Conservation (phyloP, 1,140 invertebrate genomes). For the Drosophila tsacasi region DNA sequence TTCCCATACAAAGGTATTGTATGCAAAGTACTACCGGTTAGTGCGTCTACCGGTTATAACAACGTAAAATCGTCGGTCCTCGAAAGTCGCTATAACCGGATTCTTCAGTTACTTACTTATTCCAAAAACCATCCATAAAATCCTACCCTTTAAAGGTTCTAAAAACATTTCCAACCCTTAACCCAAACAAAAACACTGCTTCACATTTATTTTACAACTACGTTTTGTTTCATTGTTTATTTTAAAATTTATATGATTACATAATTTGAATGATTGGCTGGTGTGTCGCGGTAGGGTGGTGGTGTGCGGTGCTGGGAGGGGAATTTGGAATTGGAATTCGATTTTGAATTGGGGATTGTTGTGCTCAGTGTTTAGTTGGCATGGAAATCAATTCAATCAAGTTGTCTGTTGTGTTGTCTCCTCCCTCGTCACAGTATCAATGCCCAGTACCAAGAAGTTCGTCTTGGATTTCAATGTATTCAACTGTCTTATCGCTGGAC, state of each 20-base stretch:
- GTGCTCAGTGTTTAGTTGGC: slow-evolving; percentile 3
- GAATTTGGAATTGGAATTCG: slow-evolving; percentile 4
- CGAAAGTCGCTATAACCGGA: too few relatives aligned
- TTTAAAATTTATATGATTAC: slow-evolving; percentile 72
- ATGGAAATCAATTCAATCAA: slow-evolving; percentile 32
- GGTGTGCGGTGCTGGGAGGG: slow-evolving; percentile 25
- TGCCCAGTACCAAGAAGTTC: slow-evolving; percentile 17
- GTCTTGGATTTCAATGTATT: slow-evolving; percentile 40
- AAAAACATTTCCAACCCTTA: neutral
- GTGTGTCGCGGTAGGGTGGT: slow-evolving; percentile 8
- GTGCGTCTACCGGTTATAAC: too few relatives aligned
- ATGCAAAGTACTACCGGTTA: too few relatives aligned
- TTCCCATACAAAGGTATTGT: too few relatives aligned
- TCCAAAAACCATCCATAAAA: too few relatives aligned
- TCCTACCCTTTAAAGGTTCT: too few relatives aligned
- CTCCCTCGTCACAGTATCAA: slow-evolving; percentile 17
- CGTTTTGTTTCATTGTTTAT: slow-evolving; percentile 57
- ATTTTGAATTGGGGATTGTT: neutral
- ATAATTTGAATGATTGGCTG: slow-evolving; percentile 63
- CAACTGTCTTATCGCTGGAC: slow-evolving; percentile 33
- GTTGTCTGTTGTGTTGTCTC: slow-evolving; percentile 14
- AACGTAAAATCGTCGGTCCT: too few relatives aligned
- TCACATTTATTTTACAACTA: slow-evolving; percentile 60
- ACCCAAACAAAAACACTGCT: neutral
- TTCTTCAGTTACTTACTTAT: too few relatives aligned